Base-by-base conservation (phyloP, 2,888 invertebrate genomes). In the Octonoba sinensis region DNA sequence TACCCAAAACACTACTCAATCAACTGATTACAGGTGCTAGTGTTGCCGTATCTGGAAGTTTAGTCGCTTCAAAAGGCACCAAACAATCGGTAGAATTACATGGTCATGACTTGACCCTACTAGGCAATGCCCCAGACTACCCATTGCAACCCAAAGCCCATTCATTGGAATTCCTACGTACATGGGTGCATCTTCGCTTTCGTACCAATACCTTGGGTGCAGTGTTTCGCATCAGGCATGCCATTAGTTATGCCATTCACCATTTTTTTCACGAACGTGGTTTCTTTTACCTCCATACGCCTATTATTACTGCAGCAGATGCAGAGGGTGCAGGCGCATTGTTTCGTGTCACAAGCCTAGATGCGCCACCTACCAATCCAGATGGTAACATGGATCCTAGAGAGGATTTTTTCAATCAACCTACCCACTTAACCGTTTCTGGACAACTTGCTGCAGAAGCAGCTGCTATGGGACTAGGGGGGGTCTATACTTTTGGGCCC, bases 371-470 rank as follows among this genome's bases (percentile, higher is more conserved):
- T 15, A 49, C 15, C 15, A 15, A 49, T 49, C n/a, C 49, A 16
- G 49, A 49, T 49, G 49, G 49, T 49, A 49, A n/a, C n/a, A 49
- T 49, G n/a, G 49, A 49, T 49, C n/a, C n/a, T 49, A n/a, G 15
- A 16, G n/a, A 49, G n/a, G 49, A 49, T 49, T 49, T 49, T 49
- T 49, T 49, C n/a, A 15, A 49, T 49, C 15, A 49, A n/a, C 49
- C 49, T 49, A n/a, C 49, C n/a, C n/a, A 49, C n/a, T n/a, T 49
- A 15, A 49, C 49, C n/a, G 49, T 49, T 16, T 49, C 49, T 16
- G 49, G 49, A 16, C 49, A 49, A 49, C n/a, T 49, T 16, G n/a
- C 15, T n/a, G 49, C 49, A 49, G 49, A 49, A 49, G n/a, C 49
- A 16, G 15, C n/a, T 49, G 49, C 49, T 49, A 16, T 15, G 15